Evolutionary conservation across 2,888 invertebrate species (phyloP).

Genomic region (Protula sp.): DNA sequence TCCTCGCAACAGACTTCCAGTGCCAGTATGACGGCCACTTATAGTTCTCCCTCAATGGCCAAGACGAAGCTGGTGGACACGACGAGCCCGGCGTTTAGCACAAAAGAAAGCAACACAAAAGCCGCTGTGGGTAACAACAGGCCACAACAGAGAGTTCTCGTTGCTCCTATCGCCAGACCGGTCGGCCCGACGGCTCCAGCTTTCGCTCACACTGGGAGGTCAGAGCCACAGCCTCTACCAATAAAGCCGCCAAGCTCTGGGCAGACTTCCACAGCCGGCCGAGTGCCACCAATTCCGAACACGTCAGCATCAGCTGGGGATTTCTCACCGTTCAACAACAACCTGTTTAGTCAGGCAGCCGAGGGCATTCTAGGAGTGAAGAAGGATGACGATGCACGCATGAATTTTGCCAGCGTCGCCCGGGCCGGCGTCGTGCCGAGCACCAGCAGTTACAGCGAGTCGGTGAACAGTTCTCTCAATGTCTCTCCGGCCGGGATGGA

Average conservation of each 20-base stretch:
- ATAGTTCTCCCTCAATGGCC: conserved; percentile 32
- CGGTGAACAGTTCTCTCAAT: not conserved
- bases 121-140: not conserved
- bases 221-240: conserved; percentile 38
- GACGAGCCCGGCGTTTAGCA: conserved; percentile 3
- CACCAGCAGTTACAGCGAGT: not conserved
- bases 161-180: not conserved
- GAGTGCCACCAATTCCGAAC: conserved; percentile 1
- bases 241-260: conserved; percentile 24
- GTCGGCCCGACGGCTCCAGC: not conserved
- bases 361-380: conserved; percentile 42
- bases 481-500: conserved; percentile 23
- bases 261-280: not conserved
- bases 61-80: conserved; percentile 16
- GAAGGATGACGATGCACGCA: conserved; percentile 42
- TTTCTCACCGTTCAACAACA: conserved; percentile 85
- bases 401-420: conserved; percentile 69
- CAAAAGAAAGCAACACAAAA: conserved; percentile 5
- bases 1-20: not conserved
- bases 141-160: not conserved
- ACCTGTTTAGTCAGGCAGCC: conserved; percentile 65
- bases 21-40: conserved; percentile 55
- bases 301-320: conserved; percentile 62
- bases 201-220: not conserved
- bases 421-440: conserved; percentile 58